Percentiles rank a stretch among this genome's conserved stretches.
Conservation (phyloP, 2,113 vertebrate genomes). For the Riparia riparia region DNA sequence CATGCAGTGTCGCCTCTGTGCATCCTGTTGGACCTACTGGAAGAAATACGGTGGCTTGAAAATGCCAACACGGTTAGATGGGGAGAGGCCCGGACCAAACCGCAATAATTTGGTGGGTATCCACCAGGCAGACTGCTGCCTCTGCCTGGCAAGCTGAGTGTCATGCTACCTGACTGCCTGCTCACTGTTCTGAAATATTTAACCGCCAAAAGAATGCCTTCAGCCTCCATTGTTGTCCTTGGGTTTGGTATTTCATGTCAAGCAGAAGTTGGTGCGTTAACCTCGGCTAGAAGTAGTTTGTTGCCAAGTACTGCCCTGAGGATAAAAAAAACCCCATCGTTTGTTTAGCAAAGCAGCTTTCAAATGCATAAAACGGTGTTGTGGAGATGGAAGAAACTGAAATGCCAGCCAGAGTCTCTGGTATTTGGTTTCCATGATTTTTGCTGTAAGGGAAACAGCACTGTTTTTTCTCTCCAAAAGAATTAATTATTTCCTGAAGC, state of each 20-base stretch:
- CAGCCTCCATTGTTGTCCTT: neutral
- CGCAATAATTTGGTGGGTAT: conserved; percentile 89
- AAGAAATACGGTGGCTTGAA: conserved; percentile 99
- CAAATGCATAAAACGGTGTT: neutral
- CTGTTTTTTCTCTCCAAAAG: neutral
- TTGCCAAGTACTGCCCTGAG: neutral
- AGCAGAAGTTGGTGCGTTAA: neutral
- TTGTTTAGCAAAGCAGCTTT: conserved; percentile 22
- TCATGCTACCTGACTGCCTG: neutral
- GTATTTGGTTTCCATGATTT: neutral
- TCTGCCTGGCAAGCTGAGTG: neutral
- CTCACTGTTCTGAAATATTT: conserved; percentile 5
- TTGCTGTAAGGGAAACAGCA: neutral
- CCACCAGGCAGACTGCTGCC: neutral
- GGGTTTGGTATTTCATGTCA: neutral
- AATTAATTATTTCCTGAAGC: conserved; percentile 14
- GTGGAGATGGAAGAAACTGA: neutral
- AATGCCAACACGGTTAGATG: conserved; percentile 97
- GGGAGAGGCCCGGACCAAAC: conserved; percentile 94
- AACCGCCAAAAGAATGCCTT: neutral
- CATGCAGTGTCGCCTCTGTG: conserved; percentile 98
- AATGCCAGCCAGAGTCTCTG: neutral
- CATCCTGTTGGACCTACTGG: conserved; percentile 99
- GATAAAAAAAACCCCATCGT: neutral
- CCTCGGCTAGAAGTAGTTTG: neutral